Evolutionary conservation across 2,797 vertebrate genomes (phyloP), one percentile per base, ranked within the genome.

Genomic region (Sebastes minor): DNA sequence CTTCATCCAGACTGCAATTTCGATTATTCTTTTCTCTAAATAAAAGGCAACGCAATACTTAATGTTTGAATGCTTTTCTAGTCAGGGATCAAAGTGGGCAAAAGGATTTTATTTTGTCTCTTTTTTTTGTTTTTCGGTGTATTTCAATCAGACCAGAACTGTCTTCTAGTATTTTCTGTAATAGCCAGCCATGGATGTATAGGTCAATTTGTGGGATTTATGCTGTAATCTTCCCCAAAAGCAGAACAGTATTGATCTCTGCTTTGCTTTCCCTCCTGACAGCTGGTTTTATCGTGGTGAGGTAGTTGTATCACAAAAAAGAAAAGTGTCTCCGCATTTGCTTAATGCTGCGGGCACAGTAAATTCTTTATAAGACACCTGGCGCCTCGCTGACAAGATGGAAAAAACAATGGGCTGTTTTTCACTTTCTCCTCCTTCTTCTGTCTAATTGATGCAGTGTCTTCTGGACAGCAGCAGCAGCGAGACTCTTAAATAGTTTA

Each of bases 171-270:
- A 79, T 86, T 89, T 89, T 77, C 78, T 81, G 78, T 90, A 90
- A 90, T 89, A 84, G 85, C 74, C 87, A 79, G 70, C 61, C 72
- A 75, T 13, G 65, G 83, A 94, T 80, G 84, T 86, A 89, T 87
- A 68, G 85, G 81, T 88, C 85, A 88, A 75, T 89, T 90, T 71
- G 27, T 46, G 53, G 84, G 88, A 94, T 95, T 94, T 94, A 93
- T 89, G 85, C 73, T 75, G 78, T 89, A 91, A 92, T 95, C 81
- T 91, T 80, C 61, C 66, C 64, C 78, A 86, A 89, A 92, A 91
- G 89, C 88, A 67, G 2, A 38, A 75, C 74, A 30, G 38, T 91
- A 94, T 95, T 77, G 90, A 95, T 94, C 91, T 64, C 22, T 65
- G 69, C 66, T 83, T 79, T 74, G 71, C 69, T 63, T 76, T 82